Conservation (phyloP, 92 coral and sea anemone species). For the Siderastrea radians region DNA sequence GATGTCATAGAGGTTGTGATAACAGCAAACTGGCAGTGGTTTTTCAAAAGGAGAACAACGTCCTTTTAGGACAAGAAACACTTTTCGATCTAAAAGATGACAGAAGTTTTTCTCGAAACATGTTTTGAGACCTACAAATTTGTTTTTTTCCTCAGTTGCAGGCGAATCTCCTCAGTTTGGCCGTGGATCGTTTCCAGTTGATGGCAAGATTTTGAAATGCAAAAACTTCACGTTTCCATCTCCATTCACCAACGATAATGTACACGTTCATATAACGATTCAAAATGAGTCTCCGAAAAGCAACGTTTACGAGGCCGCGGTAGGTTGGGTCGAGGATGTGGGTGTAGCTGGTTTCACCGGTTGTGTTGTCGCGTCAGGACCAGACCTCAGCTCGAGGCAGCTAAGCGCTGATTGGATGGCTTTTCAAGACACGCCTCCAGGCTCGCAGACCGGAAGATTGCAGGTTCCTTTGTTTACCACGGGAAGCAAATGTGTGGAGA, state of each 20-base stretch:
- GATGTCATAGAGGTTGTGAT: too few relatives aligned
- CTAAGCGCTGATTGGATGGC: constrained; percentile 85
- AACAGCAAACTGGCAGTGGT: too few relatives aligned
- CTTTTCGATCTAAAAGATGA: too few relatives aligned
- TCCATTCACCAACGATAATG: constrained; percentile 54
- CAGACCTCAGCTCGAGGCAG: constrained; percentile 60
- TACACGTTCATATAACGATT: constrained; percentile 74
- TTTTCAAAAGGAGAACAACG: too few relatives aligned
- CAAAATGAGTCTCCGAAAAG: constrained; percentile 71
- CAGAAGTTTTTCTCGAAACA: too few relatives aligned
- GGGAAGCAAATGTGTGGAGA: constrained; percentile 60
- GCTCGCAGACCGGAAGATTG: constrained; percentile 68
- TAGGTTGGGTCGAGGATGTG: constrained; percentile 86
- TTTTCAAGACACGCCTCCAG: constrained; percentile 61
- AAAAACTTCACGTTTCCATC: constrained; percentile 52
- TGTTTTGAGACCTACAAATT: too few relatives aligned
- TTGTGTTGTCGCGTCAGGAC: constrained; percentile 82
- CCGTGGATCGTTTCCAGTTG: constrained; percentile 61
- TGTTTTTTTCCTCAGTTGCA: neutral
- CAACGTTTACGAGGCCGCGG: constrained; percentile 83
- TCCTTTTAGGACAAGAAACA: too few relatives aligned
- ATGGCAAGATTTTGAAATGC: constrained; percentile 54
- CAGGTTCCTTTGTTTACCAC: constrained; percentile 63
- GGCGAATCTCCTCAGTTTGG: constrained; percentile 75
- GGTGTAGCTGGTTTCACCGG: constrained; percentile 63